Conservation (phyloP, 2,113 vertebrate species). For the Chelonoidis abingdonii region DNA sequence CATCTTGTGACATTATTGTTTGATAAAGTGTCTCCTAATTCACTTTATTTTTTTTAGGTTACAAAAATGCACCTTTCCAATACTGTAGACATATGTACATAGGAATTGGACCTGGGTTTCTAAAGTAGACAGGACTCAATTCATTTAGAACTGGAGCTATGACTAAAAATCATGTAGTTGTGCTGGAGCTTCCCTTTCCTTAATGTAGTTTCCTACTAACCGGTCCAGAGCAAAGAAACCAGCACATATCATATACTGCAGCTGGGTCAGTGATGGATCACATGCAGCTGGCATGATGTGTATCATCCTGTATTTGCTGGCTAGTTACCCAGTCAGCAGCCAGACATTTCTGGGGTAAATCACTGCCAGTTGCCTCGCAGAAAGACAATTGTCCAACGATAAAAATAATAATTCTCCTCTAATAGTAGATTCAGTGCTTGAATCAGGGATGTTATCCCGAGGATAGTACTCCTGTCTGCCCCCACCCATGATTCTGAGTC, state of each 20-base stretch:
- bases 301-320: conserved; percentile 68
- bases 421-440: not conserved
- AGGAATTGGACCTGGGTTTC: not conserved
- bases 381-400: conserved; percentile 48
- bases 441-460: not conserved
- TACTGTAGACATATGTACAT: not conserved
- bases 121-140: conserved; percentile 57
- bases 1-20: not conserved
- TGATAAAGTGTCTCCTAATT: not conserved
- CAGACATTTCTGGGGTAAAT: conserved; percentile 74
- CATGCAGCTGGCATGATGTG: conserved; percentile 67
- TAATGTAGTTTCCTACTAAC: conserved; percentile 58
- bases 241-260: conserved; percentile 68
- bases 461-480: not conserved
- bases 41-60: not conserved
- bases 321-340: conserved; percentile 70
- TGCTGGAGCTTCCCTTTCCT: conserved; percentile 46
- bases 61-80: not conserved
- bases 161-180: conserved; percentile 50
- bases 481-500: not conserved
- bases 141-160: not conserved
- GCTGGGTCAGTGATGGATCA: conserved; percentile 52
- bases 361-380: conserved; percentile 74
- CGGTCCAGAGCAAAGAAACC: conserved; percentile 65
- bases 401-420: conserved; percentile 41